Conservation (phyloP, 1,140 invertebrate species). For the Euura lappo region DNA sequence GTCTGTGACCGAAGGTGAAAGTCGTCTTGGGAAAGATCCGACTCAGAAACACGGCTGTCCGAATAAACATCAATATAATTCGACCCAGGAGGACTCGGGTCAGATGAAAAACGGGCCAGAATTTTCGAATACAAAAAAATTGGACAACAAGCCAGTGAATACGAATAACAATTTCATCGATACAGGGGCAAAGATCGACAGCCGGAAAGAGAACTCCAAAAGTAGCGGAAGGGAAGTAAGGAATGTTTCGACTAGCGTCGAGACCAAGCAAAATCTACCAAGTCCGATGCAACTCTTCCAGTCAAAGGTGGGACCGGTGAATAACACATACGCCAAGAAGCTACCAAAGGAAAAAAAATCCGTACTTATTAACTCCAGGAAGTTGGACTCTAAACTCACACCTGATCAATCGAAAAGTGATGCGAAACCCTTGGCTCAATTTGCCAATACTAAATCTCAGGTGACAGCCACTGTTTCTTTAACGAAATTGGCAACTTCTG, state of each 20-base stretch:
- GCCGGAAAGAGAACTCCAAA: conserved; percentile 35
- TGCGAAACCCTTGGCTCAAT: not conserved
- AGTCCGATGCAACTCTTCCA: conserved; percentile 57
- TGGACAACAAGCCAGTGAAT: conserved; percentile 20
- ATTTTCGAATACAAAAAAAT: conserved; percentile 7
- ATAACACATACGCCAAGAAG: conserved; percentile 53
- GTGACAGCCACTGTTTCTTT: not conserved
- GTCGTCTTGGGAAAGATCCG: not conserved
- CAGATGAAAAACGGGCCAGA: not conserved
- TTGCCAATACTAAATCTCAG: not conserved
- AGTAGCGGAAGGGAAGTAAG: conserved; percentile 22
- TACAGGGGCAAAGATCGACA: conserved; percentile 32
- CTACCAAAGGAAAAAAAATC: conserved; percentile 41
- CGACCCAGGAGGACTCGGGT: not conserved
- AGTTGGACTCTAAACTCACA: not conserved
- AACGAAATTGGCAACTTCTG: not conserved
- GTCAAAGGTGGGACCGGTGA: conserved; percentile 52
- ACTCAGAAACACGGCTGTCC: not conserved
- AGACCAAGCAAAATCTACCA: conserved; percentile 53
- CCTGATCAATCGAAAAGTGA: not conserved
- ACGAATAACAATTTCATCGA: conserved; percentile 46
- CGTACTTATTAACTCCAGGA: not conserved
- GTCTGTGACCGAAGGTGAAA: not conserved
- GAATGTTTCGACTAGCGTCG: conserved; percentile 31
- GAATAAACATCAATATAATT: not conserved